A percentile compares a stretch with the other conserved stretches of the same genome.
Evolutionary conservation across 2,888 invertebrate genomes (phyloP).

Genomic region (Temnothorax ravouxi): DNA sequence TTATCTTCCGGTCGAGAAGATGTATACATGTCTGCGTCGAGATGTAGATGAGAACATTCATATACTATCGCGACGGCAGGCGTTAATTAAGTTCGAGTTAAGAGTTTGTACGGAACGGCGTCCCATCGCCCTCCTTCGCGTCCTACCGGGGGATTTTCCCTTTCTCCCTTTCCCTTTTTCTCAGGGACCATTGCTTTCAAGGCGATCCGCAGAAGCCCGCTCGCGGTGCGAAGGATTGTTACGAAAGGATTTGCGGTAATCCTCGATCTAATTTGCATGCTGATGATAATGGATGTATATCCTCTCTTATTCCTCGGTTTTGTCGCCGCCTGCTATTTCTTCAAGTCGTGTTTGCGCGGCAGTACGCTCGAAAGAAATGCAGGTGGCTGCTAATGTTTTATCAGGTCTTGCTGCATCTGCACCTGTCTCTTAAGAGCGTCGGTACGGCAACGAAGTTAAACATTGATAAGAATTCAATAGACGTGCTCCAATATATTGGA

Average conservation of each 20-base stretch:
- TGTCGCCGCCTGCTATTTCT: conserved; percentile 68
- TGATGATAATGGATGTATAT: conserved; percentile 85
- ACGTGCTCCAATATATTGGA: neutral
- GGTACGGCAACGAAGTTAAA: neutral
- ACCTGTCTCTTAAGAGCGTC: conserved; percentile 64
- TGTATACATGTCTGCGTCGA: neutral
- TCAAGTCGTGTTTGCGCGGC: conserved; percentile 51
- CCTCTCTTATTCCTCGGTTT: conserved; percentile 81
- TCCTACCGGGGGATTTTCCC: conserved; percentile 41
- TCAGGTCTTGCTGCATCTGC: conserved; percentile 69
- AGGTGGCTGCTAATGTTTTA: conserved; percentile 68
- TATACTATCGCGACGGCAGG: conserved; percentile 81
- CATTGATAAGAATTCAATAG: conserved; percentile 43
- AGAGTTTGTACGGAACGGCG: conserved; percentile 75
- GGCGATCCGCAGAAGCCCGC: conserved; percentile 60
- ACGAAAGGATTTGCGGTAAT: conserved; percentile 86
- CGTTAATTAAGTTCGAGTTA: conserved; percentile 83
- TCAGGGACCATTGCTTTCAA: conserved; percentile 46
- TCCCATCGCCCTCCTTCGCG: conserved; percentile 52
- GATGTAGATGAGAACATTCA: conserved; percentile 61
- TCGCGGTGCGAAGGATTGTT: conserved; percentile 81
- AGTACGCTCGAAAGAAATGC: conserved; percentile 57
- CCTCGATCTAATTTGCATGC: conserved; percentile 85
- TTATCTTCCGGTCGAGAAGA: neutral
- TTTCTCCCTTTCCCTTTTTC: conserved; percentile 46